Percentiles rank a stretch among this genome's conserved stretches.
phyloP scores from a whole-genome alignment of 2,888 invertebrate species.

The Netelia fuscicornis region DNA sequence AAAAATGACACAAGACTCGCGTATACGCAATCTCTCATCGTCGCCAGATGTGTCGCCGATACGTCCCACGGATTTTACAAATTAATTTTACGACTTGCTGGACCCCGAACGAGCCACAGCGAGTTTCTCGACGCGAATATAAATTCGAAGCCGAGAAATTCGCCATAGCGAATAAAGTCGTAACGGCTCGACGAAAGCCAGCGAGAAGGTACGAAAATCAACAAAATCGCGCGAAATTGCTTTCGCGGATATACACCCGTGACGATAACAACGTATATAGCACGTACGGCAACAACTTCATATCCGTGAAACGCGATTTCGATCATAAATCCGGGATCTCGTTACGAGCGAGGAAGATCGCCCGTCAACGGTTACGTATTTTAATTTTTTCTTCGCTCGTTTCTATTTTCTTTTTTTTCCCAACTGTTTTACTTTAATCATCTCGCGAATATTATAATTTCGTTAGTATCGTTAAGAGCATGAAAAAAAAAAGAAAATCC shows the following conservation, averaged over 20 bases:
- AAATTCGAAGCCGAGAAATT: conserved; percentile 27
- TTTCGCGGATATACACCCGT: conserved; percentile 12
- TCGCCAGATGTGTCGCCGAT: conserved; percentile 15
- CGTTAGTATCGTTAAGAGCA: conserved; percentile 67
- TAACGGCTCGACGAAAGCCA: conserved; percentile 46
- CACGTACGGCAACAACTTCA: conserved; percentile 17
- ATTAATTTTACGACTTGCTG: conserved; percentile 46
- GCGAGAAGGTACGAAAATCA: conserved; percentile 26
- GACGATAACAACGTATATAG: conserved; percentile 25
- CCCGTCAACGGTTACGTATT: conserved; percentile 53
- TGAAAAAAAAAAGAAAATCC: conserved; percentile 66
- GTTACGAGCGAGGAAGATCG: conserved; percentile 61
- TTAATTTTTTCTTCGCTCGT: conserved; percentile 37
- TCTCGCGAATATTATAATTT: conserved; percentile 48
- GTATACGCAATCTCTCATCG: not conserved
- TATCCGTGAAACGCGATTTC: conserved; percentile 61
- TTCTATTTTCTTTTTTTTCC: conserved; percentile 20
- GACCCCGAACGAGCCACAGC: conserved; percentile 5
- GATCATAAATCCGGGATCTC: conserved; percentile 63
- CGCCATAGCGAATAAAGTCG: conserved; percentile 29
- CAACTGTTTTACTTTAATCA: not conserved
- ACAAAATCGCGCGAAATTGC: conserved; percentile 56
- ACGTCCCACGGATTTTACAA: conserved; percentile 34
- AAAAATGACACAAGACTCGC: too few relatives aligned
- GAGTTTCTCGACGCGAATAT: conserved; percentile 22